Evolutionary conservation across 2,113 vertebrate genomes (phyloP).

Genomic region (Caracal caracal): DNA sequence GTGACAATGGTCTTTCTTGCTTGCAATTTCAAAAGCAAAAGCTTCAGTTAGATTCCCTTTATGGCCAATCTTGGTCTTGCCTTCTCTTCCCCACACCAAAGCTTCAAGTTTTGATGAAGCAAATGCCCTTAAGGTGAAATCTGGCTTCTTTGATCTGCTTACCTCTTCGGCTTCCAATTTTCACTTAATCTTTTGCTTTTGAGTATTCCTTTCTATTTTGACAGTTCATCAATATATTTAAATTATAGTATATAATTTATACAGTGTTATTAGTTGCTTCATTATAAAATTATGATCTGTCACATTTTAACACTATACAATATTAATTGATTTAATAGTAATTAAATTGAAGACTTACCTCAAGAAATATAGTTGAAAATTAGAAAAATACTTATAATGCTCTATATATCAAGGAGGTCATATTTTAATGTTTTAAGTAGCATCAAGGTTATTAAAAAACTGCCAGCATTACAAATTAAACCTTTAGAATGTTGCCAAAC

Average conservation of each 20-base stretch:
- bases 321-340: conserved; percentile 41
- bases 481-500: conserved; percentile 28
- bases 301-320: neutral
- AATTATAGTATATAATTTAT: neutral
- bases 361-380: conserved; percentile 37
- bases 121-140: neutral
- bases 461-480: neutral
- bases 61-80: neutral
- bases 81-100: neutral
- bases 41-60: neutral
- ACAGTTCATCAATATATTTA: neutral
- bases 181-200: conserved; percentile 14
- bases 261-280: neutral
- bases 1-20: neutral
- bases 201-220: conserved; percentile 8
- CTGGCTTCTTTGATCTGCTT: neutral
- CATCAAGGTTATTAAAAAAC: neutral
- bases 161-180: neutral
- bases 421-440: conserved; percentile 33
- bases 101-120: neutral
- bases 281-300: neutral
- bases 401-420: neutral
- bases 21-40: neutral
- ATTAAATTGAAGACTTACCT: conserved; percentile 32
- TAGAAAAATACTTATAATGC: neutral